Conservation (phyloP, 2,888 invertebrate species). For the Allacma fusca region DNA sequence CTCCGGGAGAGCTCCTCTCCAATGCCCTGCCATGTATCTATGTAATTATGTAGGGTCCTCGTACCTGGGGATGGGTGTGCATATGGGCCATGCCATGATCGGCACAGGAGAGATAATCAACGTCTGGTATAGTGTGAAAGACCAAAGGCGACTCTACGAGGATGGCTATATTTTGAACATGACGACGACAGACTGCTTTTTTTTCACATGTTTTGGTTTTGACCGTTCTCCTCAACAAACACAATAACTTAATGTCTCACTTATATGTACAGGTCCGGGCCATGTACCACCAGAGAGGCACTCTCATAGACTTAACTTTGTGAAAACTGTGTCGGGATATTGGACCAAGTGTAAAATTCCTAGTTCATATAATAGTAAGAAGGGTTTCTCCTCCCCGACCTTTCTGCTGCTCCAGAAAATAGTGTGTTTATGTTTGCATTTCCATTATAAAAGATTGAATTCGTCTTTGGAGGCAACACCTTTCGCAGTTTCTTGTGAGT, state of each 20-base stretch:
- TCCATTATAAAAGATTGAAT: slow-evolving; percentile 39
- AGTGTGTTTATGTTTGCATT: slow-evolving; percentile 34
- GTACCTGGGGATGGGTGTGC: too few species aligned
- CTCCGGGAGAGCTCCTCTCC: slow-evolving; percentile 28
- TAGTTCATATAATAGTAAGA: neutral
- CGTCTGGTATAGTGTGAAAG: neutral
- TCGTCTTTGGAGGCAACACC: slow-evolving; percentile 36
- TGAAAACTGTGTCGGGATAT: neutral
- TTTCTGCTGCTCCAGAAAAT: neutral
- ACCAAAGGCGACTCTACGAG: neutral
- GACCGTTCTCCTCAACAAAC: slow-evolving; percentile 22
- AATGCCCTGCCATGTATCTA: too few species aligned
- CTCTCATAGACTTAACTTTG: neutral
- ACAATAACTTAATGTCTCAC: slow-evolving; percentile 38
- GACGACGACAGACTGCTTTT: slow-evolving; percentile 27
- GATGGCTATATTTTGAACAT: neutral
- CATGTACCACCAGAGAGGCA: too few species aligned
- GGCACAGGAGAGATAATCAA: slow-evolving; percentile 35
- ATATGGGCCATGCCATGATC: too few species aligned
- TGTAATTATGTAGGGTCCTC: too few species aligned
- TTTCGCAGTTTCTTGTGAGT: slow-evolving; percentile 25
- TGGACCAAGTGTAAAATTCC: slow-evolving; percentile 21
- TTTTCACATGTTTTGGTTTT: slow-evolving; percentile 30
- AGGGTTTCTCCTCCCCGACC: slow-evolving; percentile 18
- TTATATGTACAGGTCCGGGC: neutral